A percentile compares a stretch with the other conserved stretches of the same genome.
Evolutionary conservation across 1,140 invertebrate genomes (phyloP).

Genomic region (Bombus turneri): DNA sequence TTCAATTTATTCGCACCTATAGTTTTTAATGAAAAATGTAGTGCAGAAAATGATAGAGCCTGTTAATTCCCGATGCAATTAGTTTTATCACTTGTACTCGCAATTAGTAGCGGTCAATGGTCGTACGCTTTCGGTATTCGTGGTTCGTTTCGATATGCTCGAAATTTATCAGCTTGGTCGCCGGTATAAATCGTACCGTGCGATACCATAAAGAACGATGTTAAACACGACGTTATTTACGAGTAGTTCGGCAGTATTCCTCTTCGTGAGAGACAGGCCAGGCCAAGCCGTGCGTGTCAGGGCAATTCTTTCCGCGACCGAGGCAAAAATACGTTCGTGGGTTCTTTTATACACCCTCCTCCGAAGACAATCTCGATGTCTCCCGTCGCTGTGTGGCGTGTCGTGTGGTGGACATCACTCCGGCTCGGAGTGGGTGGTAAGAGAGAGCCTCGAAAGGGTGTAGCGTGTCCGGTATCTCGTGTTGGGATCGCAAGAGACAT

Average conservation of each 20-base stretch:
- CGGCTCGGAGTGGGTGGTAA: slow-evolving; percentile 28
- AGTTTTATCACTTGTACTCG: not conserved
- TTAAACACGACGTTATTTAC: slow-evolving; percentile 68
- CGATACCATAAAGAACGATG: slow-evolving; percentile 57
- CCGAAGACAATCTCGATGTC: slow-evolving; percentile 72
- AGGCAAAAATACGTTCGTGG: slow-evolving; percentile 62
- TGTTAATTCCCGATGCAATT: not conserved
- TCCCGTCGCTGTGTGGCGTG: slow-evolving; percentile 69
- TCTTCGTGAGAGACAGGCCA: slow-evolving; percentile 62
- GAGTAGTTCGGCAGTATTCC: slow-evolving; percentile 57
- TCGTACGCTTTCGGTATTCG: not conserved
- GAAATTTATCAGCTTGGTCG: slow-evolving; percentile 51
- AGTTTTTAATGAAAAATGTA: not conserved
- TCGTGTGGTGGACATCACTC: slow-evolving; percentile 75
- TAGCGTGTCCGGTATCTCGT: slow-evolving; percentile 82
- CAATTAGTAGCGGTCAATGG: slow-evolving; percentile 10
- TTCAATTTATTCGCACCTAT: not conserved
- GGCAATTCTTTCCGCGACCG: slow-evolving; percentile 66
- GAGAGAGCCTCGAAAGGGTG: slow-evolving; percentile 67
- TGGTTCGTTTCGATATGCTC: slow-evolving; percentile 10
- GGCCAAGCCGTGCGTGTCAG: slow-evolving; percentile 58
- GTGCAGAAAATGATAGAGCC: not conserved
- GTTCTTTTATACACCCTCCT: slow-evolving; percentile 68
- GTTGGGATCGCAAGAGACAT: slow-evolving; percentile 80
- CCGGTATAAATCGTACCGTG: slow-evolving; percentile 42